Percentiles rank a stretch among this genome's conserved stretches.
These are phyloP conservation scores for Salminus brasiliensis DNA, from an alignment of 2,113 vertebrate species.

Conservation along the genomic window DNA sequence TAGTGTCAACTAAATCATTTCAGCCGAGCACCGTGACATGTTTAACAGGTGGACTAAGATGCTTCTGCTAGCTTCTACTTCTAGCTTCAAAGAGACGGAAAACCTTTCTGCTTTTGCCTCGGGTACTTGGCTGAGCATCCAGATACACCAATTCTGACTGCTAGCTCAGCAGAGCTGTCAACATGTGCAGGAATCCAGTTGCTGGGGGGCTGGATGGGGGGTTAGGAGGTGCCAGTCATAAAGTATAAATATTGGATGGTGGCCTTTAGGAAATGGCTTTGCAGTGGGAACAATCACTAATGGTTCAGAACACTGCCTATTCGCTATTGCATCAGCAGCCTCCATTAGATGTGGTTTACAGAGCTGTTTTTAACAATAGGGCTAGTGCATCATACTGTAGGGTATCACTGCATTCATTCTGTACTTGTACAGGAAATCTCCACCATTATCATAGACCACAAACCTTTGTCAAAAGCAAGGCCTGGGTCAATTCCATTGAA, in stretches of 20 bases:
- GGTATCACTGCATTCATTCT: background rate
- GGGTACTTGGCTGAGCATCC: background rate
- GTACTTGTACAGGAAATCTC: background rate
- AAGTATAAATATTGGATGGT: slow-evolving; percentile 29
- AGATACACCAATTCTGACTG: background rate
- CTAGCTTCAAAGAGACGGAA: background rate
- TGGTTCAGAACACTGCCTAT: background rate
- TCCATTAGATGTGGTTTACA: background rate
- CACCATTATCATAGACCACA: background rate
- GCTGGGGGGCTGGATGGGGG: background rate
- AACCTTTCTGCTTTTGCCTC: background rate
- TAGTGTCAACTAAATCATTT: too few species aligned
- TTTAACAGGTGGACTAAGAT: background rate
- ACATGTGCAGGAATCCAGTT: background rate
- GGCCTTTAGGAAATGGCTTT: slow-evolving; percentile 1
- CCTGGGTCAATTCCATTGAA: background rate
- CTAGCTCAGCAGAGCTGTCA: slow-evolving; percentile 14
- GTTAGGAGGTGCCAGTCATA: background rate
- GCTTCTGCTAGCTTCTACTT: background rate
- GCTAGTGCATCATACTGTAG: background rate
- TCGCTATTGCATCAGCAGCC: background rate
- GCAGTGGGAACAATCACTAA: background rate
- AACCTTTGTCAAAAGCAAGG: background rate
- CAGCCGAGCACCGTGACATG: too few species aligned
- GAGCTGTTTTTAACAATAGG: background rate